Evolutionary conservation across 2,797 vertebrate species (phyloP).

Genomic region (Morus bassanus): DNA sequence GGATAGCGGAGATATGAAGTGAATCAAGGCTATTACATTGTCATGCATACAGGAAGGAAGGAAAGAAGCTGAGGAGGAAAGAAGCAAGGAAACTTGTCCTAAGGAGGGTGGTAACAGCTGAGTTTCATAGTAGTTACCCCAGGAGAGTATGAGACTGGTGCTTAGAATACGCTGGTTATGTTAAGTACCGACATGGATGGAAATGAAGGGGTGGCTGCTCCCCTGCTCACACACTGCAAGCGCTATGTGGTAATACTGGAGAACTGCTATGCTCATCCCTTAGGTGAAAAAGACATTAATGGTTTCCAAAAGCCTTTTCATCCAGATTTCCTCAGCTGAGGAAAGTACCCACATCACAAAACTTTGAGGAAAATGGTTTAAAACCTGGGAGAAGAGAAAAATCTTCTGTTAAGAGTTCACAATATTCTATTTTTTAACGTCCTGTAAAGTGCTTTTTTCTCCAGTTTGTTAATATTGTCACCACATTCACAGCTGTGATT

Average conservation of each 20-base stretch:
- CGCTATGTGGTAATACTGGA: background rate
- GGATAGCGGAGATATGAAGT: background rate
- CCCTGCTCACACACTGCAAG: background rate
- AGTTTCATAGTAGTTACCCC: background rate
- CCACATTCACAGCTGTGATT: background rate
- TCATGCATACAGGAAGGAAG: background rate
- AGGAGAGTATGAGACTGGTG: background rate
- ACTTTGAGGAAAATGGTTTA: background rate
- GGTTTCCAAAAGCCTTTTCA: background rate
- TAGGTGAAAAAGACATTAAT: background rate
- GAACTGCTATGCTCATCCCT: background rate
- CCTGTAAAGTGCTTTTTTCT: background rate
- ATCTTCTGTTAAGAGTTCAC: background rate
- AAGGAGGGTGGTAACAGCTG: background rate
- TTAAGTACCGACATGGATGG: background rate
- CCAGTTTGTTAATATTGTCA: background rate
- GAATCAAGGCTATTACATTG: background rate
- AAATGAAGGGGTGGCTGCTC: background rate
- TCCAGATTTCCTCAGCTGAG: background rate
- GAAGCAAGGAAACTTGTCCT: background rate
- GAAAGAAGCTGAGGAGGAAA: background rate
- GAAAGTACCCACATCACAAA: background rate
- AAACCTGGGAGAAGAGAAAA: background rate
- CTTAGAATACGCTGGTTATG: background rate
- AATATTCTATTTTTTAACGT: background rate